Evolutionary conservation across 1,140 invertebrate genomes (phyloP).

Genomic region (Drosophila rufa): DNA sequence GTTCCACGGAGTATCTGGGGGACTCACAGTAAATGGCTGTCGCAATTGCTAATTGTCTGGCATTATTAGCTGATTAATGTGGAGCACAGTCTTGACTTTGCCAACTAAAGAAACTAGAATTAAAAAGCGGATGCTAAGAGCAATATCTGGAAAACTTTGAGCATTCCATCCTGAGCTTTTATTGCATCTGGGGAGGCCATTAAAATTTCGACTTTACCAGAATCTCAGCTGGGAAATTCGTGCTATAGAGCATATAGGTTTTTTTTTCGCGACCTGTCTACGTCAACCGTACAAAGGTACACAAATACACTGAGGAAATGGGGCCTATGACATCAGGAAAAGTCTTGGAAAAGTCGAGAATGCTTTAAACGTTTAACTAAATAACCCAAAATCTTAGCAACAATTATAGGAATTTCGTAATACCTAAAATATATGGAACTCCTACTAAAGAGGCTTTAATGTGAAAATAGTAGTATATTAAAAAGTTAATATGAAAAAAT

Average conservation of each 20-base stretch:
- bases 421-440: no score
- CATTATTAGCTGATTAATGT: conserved; percentile 59
- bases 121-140: conserved; percentile 1
- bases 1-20: conserved; percentile 34
- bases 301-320: conserved; percentile 6
- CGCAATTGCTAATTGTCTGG: conserved; percentile 54
- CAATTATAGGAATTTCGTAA: no score
- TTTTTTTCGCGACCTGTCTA: conserved; percentile 39
- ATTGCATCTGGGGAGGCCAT: conserved; percentile 58
- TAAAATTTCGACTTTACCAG: conserved; percentile 71
- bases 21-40: conserved; percentile 53
- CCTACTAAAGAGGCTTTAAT: no score
- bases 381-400: background rate
- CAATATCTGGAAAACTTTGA: conserved; percentile 24
- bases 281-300: conserved; percentile 20
- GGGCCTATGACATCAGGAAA: background rate
- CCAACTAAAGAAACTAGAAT: conserved; percentile 9
- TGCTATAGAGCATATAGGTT: conserved; percentile 8
- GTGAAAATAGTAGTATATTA: no score
- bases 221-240: conserved; percentile 33
- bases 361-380: accelerated
- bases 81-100: conserved; percentile 15
- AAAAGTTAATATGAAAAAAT: no score
- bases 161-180: conserved; percentile 26
- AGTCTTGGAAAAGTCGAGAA: no score